phyloP scores from a whole-genome alignment of 2,113 vertebrate genomes.

The Hippopotamus amphibius region DNA sequence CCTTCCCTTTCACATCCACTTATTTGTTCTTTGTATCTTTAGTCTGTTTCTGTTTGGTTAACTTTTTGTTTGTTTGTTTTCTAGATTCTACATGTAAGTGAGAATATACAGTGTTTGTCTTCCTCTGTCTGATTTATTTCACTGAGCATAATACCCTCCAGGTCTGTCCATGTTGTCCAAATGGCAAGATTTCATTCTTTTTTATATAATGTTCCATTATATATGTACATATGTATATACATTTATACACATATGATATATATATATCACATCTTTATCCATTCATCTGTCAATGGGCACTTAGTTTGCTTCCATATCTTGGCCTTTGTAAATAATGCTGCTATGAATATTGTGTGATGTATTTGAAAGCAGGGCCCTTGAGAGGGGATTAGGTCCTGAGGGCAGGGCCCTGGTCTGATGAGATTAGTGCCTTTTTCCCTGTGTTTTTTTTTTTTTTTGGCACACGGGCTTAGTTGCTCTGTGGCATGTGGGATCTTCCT shows the following conservation, averaged over 20 bases:
- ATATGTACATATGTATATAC: neutral
- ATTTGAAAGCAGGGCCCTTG: neutral
- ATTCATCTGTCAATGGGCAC: neutral
- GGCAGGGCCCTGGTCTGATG: neutral
- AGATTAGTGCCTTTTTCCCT: neutral
- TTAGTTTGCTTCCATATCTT: neutral
- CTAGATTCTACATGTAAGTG: neutral
- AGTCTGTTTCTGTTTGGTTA: neutral
- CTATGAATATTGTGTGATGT: neutral
- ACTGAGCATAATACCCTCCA: neutral
- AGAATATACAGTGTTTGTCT: neutral
- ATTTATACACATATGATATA: too few relatives aligned
- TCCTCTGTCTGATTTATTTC: neutral
- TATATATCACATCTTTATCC: neutral
- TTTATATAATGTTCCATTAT: neutral
- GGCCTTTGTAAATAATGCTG: neutral
- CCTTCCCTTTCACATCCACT: neutral
- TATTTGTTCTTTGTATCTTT: neutral
- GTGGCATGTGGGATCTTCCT: too few relatives aligned
- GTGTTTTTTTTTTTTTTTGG: too few relatives aligned
- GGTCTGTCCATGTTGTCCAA: neutral
- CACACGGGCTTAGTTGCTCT: too few relatives aligned
- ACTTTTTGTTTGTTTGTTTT: neutral
- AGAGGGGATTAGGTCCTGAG: neutral
- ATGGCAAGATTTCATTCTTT: neutral